Conservation (phyloP, 2,888 invertebrate species). For the Abrostola triplasia region DNA sequence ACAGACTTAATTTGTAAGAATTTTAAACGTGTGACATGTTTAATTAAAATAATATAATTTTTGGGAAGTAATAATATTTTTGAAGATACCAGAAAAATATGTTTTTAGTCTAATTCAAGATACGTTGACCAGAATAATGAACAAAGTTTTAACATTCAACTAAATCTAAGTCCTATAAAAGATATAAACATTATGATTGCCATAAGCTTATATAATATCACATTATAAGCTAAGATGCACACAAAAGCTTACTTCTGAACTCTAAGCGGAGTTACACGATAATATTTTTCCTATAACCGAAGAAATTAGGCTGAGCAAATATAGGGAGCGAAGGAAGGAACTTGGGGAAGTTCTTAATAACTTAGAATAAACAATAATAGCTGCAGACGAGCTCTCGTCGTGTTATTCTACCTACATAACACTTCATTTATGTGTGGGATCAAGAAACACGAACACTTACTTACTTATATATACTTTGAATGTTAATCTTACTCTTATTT, state of each 20-base stretch:
- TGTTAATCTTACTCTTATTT: not conserved
- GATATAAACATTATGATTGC: not conserved
- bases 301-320: slow-evolving; percentile 77
- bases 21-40: no score
- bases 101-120: no score
- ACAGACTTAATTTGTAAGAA: no score
- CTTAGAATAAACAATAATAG: slow-evolving; percentile 63
- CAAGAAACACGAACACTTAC: not conserved
- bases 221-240: not conserved
- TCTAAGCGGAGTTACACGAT: slow-evolving; percentile 56
- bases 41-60: no score
- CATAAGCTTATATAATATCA: not conserved
- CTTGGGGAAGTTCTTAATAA: slow-evolving; percentile 66
- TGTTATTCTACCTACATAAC: slow-evolving; percentile 19
- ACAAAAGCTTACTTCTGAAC: slow-evolving; percentile 28
- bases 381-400: slow-evolving; percentile 26
- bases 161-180: no score
- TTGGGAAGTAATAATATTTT: no score
- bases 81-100: no score
- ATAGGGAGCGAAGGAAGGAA: slow-evolving; percentile 65
- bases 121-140: no score
- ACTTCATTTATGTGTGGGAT: not conserved
- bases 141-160: no score
- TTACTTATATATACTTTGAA: not conserved
- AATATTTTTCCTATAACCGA: slow-evolving; percentile 72